Conservation (phyloP, 2,113 vertebrate species). For the Agapornis roseicollis region DNA sequence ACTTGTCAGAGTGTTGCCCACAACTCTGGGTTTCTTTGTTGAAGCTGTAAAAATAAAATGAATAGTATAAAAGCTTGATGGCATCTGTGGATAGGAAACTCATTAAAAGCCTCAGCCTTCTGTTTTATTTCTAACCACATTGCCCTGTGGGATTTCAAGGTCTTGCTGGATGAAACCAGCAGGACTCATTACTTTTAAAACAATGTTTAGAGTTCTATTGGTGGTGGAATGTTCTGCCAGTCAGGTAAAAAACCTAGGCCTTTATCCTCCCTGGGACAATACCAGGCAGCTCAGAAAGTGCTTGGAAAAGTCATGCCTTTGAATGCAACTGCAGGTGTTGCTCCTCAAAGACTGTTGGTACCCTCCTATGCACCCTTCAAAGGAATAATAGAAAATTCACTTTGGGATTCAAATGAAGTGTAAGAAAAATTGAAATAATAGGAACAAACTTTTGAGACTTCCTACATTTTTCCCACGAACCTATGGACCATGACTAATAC, state of each 20-base stretch:
- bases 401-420: slow-evolving; percentile 81
- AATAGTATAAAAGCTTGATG: slow-evolving; percentile 87
- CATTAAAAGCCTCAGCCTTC: slow-evolving; percentile 84
- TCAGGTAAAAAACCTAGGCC: slow-evolving; percentile 86
- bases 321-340: slow-evolving; percentile 87
- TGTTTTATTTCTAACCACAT: slow-evolving; percentile 85
- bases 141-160: slow-evolving; percentile 84
- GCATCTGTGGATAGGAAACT: slow-evolving; percentile 88
- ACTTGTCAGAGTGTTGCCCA: slow-evolving; percentile 84
- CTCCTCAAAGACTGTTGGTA: slow-evolving; percentile 80
- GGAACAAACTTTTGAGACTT: slow-evolving; percentile 85
- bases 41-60: slow-evolving; percentile 85
- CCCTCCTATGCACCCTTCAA: slow-evolving; percentile 80
- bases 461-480: slow-evolving; percentile 83
- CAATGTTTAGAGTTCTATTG: slow-evolving; percentile 82
- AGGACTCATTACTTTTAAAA: slow-evolving; percentile 87
- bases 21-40: slow-evolving; percentile 83
- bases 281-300: slow-evolving; percentile 77
- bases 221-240: slow-evolving; percentile 85
- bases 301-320: slow-evolving; percentile 82
- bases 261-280: slow-evolving; percentile 80
- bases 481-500: slow-evolving; percentile 86
- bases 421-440: slow-evolving; percentile 85
- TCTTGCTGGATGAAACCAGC: slow-evolving; percentile 85
- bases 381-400: slow-evolving; percentile 83